Base-by-base conservation (phyloP, 2,797 vertebrate species). In the Lagodon rhomboides region DNA sequence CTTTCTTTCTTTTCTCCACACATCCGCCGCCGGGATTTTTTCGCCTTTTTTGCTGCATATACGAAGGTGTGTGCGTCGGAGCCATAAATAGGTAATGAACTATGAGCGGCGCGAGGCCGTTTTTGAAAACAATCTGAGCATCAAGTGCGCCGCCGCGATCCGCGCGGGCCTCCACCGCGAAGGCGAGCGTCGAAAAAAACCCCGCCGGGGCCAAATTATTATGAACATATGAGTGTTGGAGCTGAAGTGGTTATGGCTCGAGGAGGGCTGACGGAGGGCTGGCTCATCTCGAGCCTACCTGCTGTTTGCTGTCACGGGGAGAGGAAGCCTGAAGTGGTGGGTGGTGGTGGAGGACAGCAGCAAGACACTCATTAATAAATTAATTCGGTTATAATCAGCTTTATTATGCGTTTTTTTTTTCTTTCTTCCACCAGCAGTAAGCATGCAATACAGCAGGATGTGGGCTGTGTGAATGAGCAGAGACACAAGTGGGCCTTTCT, bases 21-120 rank as follows among this genome's bases (percentile, higher is more conserved):
- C 67, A 22, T 64, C 41, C 50, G 66, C 83, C 66, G 83, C 59
- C 61, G 75, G 73, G 80, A 69, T 83, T 89, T 80, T 34, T 30
- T 30, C 7, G 25, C 59, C 70, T 72, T 92, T 90, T 92, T 90
- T 94, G 89, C 92, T 94, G 93, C 93, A 91, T 92, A 75, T 70
- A 68, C 63, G 86, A 89, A 94, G 92, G 91, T 94, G 93, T 94
- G 93, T 92, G 86, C 82, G 89, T 91, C 90, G 85, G 84, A 90
- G 82, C 74, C 92, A 91, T 91, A 88, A 88, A 93, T 93, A 91
- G 87, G 85, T 93, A 89, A 93, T 91, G 91, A 90, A 90, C 83
- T 87, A 63, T 75, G 88, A 87, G 86, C 85, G 58, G 77, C 75
- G 43, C 50, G 46, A 85, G 87, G 88, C 90, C 82, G 84, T 72